Evolutionary conservation across 2,113 vertebrate genomes (phyloP).

Genomic region (Camelus bactrianus): DNA sequence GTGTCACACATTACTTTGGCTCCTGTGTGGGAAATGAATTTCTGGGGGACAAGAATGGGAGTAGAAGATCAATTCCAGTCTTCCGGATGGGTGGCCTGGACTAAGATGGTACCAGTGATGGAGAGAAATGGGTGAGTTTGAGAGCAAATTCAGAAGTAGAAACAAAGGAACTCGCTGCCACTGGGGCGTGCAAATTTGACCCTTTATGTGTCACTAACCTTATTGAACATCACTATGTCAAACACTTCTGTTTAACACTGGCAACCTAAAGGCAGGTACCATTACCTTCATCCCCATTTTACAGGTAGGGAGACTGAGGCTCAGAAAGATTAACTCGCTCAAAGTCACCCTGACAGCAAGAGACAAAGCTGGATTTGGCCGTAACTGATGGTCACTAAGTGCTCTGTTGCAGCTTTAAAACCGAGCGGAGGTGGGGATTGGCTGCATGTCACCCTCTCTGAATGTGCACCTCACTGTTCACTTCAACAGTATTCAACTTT

Average conservation of each 20-base stretch:
- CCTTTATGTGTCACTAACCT: neutral
- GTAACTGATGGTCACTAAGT: neutral
- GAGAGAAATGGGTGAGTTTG: neutral
- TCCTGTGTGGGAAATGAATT: conserved; percentile 16
- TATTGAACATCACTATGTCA: neutral
- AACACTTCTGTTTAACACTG: neutral
- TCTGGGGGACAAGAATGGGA: neutral
- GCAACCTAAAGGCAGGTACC: neutral
- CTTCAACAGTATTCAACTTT: neutral
- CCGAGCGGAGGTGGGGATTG: neutral
- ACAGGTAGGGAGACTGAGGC: neutral
- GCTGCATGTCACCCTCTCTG: neutral
- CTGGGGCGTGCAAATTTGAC: neutral
- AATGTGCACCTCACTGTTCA: neutral
- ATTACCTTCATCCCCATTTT: neutral
- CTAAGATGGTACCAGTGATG: neutral
- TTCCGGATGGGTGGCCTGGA: neutral
- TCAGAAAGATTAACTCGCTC: neutral
- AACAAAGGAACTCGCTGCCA: neutral
- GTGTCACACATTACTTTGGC: neutral
- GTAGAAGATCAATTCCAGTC: neutral
- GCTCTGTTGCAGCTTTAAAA: neutral
- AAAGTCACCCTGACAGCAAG: neutral
- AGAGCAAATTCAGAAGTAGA: neutral
- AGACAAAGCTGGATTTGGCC: neutral